These are phyloP conservation scores for Harpalus rufipes DNA, from an alignment of 2,888 invertebrate species.

Conservation along the genomic window DNA sequence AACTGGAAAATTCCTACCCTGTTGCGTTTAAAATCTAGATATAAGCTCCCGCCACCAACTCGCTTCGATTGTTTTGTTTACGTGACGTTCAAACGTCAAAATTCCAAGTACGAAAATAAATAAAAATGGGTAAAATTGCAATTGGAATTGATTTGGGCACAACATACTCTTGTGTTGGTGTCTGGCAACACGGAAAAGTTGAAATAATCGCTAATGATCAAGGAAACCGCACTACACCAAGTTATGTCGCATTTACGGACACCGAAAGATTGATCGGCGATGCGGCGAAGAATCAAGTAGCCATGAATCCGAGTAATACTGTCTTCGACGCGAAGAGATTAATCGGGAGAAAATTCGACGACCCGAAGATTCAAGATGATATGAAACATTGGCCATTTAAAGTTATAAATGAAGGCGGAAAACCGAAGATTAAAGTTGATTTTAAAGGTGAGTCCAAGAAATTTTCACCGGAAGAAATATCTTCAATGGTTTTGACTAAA, in stretches of 20 bases:
- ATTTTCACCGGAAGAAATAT: slow-evolving; percentile 85
- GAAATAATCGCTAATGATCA: slow-evolving; percentile 91
- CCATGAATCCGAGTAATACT: slow-evolving; percentile 86
- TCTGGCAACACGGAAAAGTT: slow-evolving; percentile 79
- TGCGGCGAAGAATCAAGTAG: slow-evolving; percentile 91
- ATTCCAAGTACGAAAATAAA: background rate
- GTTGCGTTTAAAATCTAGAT: slow-evolving; percentile 28
- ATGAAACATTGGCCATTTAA: slow-evolving; percentile 92
- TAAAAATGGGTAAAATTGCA: slow-evolving; percentile 70
- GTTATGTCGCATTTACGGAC: slow-evolving; percentile 93
- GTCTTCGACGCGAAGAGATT: slow-evolving; percentile 87
- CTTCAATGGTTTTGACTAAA: slow-evolving; percentile 83
- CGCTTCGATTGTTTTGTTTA: slow-evolving; percentile 41
- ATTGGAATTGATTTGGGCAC: slow-evolving; percentile 83
- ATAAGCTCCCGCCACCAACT: slow-evolving; percentile 22
- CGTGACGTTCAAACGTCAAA: slow-evolving; percentile 46
- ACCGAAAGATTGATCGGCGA: slow-evolving; percentile 91
- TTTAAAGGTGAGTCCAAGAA: slow-evolving; percentile 82
- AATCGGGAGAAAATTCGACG: slow-evolving; percentile 89
- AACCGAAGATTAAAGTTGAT: slow-evolving; percentile 84
- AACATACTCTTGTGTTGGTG: slow-evolving; percentile 81
- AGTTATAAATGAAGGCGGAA: slow-evolving; percentile 82
- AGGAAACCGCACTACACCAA: slow-evolving; percentile 92
- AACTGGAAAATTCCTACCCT: slow-evolving; percentile 48
- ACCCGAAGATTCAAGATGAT: slow-evolving; percentile 87